Percentiles rank a stretch among this genome's conserved stretches.
phyloP scores from a whole-genome alignment of 2,113 vertebrate species.

The Mesitornis unicolor region DNA sequence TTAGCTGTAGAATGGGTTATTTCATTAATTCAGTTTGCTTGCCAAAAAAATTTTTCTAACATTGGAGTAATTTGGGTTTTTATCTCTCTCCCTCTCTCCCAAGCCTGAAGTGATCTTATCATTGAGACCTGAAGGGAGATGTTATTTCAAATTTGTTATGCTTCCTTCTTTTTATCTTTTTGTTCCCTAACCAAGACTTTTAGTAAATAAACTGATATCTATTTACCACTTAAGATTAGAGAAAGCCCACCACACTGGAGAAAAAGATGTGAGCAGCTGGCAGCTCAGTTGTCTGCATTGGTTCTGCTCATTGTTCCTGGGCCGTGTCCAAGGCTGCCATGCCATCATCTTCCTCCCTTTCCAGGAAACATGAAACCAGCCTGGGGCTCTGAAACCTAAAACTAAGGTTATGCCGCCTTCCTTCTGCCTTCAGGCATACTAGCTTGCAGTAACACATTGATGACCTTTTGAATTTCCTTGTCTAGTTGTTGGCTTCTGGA shows the following conservation, averaged over 20 bases:
- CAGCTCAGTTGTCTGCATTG: neutral
- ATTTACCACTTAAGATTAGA: neutral
- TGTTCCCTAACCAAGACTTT: neutral
- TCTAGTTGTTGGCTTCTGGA: neutral
- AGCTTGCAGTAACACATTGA: neutral
- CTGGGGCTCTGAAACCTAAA: neutral
- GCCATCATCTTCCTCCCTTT: neutral
- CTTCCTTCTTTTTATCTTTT: neutral
- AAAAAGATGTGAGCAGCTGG: neutral
- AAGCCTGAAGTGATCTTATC: neutral
- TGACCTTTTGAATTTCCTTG: neutral
- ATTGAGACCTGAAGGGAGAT: neutral
- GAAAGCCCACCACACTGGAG: neutral
- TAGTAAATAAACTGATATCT: neutral
- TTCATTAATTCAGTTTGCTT: neutral
- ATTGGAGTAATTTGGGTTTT: neutral
- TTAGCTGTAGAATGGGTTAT: neutral
- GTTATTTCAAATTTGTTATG: neutral
- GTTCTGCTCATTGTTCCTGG: neutral
- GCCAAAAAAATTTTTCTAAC: neutral
- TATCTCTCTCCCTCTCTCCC: accelerated
- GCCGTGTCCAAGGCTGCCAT: neutral
- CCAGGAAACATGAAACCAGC: neutral
- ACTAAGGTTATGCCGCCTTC: neutral
- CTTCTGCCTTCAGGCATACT: neutral